Base-by-base conservation (phyloP, 2,888 invertebrate genomes). In the Drosophila algonquin region DNA sequence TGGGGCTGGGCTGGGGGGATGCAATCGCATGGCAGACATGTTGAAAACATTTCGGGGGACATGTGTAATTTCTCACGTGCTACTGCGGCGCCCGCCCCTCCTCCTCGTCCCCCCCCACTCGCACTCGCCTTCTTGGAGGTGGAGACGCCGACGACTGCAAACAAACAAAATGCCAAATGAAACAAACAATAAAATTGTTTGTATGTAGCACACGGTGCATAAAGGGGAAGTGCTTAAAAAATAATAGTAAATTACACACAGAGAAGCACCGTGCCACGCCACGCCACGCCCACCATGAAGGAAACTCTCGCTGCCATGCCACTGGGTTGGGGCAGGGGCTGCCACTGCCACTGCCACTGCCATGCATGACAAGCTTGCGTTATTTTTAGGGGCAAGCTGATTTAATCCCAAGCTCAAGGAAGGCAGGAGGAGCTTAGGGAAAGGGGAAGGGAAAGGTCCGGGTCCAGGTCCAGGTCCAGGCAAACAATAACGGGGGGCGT, bases 11-110 rank as follows among this genome's bases (percentile, higher is more conserved):
- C 30, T 7, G 30, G 30, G 2, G 27, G 44, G 35, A 65, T 51
- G 74, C 54, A 50, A 60, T 58, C 53, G 56, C 51, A 59, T 67
- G 40, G 60, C 53, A 59, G 70, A 73, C 63, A 82, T 63, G 71
- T 61, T 75, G 76, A 63, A 72, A 79, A 64, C 83, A 78, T 58
- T 61, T 40, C 5, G 67, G 71, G 80, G 83, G 79, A 83, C 83
- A 88, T 86, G 88, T 86, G 83, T 83, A 88, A 88, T 83, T 83
- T 83, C 73, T 82, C 83, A 84, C 81, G 81, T 80, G 75, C 75
- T 79, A 59, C 73, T 63, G 81, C 67, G 55, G 72, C 61, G 9
- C 35, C 35, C 35, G 2, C 30, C 8, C 30, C 7, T 30, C 30
- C 12, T 5, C 0, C 12, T 12, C 5, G 5, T n/a, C n/a, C 35